These are phyloP conservation scores for Drosophila willistoni DNA, from an alignment of 1,140 invertebrate genomes.

Conservation along the genomic window DNA sequence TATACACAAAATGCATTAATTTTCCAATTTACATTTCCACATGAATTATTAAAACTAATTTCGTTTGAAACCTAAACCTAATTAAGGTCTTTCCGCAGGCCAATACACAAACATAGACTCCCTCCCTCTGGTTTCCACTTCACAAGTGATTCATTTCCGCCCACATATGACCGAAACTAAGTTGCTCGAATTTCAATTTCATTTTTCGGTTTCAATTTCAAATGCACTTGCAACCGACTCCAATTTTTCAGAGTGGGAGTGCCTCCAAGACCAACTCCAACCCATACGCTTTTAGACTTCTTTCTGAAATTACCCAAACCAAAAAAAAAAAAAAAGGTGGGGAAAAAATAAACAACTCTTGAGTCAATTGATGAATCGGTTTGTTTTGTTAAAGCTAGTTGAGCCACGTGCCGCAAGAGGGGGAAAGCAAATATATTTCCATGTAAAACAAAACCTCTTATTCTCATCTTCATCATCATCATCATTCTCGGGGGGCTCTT, in stretches of 20 bases:
- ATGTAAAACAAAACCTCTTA: conserved; percentile 28
- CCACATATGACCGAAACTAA: conserved; percentile 47
- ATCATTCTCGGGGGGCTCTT: neutral
- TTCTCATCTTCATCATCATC: conserved; percentile 6
- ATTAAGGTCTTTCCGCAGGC: conserved; percentile 38
- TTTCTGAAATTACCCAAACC: conserved; percentile 18
- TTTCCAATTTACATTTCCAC: conserved; percentile 30
- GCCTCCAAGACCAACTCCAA: neutral
- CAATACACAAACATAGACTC: neutral
- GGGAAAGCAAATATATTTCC: conserved; percentile 26
- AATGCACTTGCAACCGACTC: conserved; percentile 52
- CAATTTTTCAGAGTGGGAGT: neutral
- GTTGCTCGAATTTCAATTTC: conserved; percentile 34
- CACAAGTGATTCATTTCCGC: conserved; percentile 56
- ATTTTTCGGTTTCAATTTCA: conserved; percentile 44
- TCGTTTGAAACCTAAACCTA: conserved; percentile 30
- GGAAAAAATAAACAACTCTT: conserved; percentile 16
- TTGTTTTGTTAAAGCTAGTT: conserved; percentile 17
- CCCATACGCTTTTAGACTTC: neutral
- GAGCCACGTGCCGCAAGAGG: conserved; percentile 56
- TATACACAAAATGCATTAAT: conserved; percentile 14
- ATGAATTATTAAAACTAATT: conserved; percentile 56
- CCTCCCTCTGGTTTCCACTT: neutral
- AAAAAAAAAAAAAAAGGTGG: conserved; percentile 1
- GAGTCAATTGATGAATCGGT: conserved; percentile 8